Percentiles rank a stretch among this genome's conserved stretches.
phyloP scores from a whole-genome alignment of 1,140 invertebrate species.

The Drosophila burlai region DNA sequence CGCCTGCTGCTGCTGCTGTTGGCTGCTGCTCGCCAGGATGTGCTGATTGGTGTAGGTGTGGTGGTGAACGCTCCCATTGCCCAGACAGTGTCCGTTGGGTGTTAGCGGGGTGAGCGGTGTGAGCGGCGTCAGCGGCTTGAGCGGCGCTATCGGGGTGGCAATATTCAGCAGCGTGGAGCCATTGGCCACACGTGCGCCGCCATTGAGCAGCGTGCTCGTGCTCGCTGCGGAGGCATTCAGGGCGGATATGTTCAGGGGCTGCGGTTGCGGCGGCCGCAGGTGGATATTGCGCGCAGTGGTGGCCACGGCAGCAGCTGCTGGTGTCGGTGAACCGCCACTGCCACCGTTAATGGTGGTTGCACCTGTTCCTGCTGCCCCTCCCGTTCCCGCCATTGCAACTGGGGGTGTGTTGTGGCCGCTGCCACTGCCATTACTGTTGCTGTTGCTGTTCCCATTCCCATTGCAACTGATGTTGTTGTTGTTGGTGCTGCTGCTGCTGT shows the following conservation, averaged over 20 bases:
- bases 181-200: constrained; percentile 54
- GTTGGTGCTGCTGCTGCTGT: constrained; percentile 11
- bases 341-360: constrained; percentile 6
- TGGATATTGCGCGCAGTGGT: constrained; percentile 77
- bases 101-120: constrained; percentile 64
- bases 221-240: constrained; percentile 83
- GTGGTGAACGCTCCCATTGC: constrained; percentile 63
- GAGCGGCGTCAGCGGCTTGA: constrained; percentile 59
- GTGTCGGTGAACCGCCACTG: constrained; percentile 52
- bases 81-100: constrained; percentile 68
- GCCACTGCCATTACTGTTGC: constrained; percentile 25
- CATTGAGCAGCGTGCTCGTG: constrained; percentile 64
- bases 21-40: constrained; percentile 67
- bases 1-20: constrained; percentile 37
- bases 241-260: constrained; percentile 89
- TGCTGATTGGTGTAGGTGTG: constrained; percentile 80
- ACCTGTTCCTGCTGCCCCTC: constrained; percentile 9
- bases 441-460: constrained; percentile 1
- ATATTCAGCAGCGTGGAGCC: constrained; percentile 69
- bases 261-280: constrained; percentile 78
- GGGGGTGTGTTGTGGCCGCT: constrained; percentile 32
- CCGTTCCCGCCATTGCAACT: constrained; percentile 9
- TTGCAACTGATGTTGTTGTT: constrained; percentile 39
- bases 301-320: constrained; percentile 68
- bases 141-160: constrained; percentile 48